A percentile compares a stretch with the other conserved stretches of the same genome.
Conservation (phyloP, 2,888 invertebrate species). For the Automeris io region DNA sequence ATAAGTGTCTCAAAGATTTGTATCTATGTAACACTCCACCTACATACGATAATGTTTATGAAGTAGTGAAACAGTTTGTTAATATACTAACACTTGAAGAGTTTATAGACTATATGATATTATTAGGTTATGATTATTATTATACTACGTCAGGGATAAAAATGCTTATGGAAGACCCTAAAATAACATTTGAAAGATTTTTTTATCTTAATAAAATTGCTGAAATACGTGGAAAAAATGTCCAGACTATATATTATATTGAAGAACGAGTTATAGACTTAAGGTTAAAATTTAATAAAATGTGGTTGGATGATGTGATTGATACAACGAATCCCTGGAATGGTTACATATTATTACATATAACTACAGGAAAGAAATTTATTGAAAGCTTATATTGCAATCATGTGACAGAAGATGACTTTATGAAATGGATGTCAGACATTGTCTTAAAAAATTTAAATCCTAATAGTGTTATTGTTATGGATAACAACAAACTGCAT, state of each 20-base stretch:
- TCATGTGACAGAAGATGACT: constrained; percentile 23
- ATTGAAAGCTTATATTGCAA: constrained; percentile 29
- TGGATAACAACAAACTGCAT: constrained; percentile 33
- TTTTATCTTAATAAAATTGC: constrained; percentile 34
- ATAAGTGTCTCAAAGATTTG: constrained; percentile 18
- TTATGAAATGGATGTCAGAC: constrained; percentile 42
- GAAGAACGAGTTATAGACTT: constrained; percentile 32
- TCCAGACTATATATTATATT: constrained; percentile 34
- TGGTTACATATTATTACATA: constrained; percentile 1
- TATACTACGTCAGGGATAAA: constrained; percentile 17
- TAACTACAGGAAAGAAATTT: neutral
- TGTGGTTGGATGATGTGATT: constrained; percentile 11
- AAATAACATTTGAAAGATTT: constrained; percentile 36
- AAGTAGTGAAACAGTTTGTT: constrained; percentile 6
- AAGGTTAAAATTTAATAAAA: constrained; percentile 19
- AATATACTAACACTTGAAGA: constrained; percentile 4
- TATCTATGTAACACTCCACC: constrained; percentile 14
- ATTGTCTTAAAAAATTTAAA: constrained; percentile 27
- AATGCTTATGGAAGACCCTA: constrained; percentile 39
- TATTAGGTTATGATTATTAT: constrained; percentile 27
- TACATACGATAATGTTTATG: constrained; percentile 15
- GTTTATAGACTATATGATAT: constrained; percentile 18
- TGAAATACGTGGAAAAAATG: constrained; percentile 18
- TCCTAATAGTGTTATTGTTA: constrained; percentile 31
- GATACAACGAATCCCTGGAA: constrained; percentile 1